Base-by-base conservation (phyloP, 2,113 vertebrate genomes). In the Hippocampus zosterae region DNA sequence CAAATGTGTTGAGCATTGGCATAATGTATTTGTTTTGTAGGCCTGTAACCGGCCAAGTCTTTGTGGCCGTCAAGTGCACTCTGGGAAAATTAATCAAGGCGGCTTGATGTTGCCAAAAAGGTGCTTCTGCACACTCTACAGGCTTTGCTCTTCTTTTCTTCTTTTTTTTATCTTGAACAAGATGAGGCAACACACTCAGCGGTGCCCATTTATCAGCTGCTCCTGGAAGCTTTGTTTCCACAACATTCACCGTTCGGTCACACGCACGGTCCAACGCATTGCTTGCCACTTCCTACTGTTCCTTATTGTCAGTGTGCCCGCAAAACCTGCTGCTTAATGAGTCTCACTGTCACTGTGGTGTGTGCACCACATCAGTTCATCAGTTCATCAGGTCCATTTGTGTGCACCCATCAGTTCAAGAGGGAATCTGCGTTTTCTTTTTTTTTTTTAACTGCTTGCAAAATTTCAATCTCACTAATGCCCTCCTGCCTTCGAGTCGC, bases 21-120 rank as follows among this genome's bases (percentile, higher is more conserved):
- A 8, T 55, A 76, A 69, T 80, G 64, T 74, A 59, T 78, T 76
- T 50, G 23, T 53, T 65, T 57, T 79, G 65, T 63, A 69, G 69
- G 60, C 33, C 2, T 69, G 57, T 56, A 65, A 12, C 66, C 67
- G 53, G 73, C 83, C 67, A 68, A 25, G 74, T 65, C 50, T 79
- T 71, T 50, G 79, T 65, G 27, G 75, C 70, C 69, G 78, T 72
- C 72, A 72, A 21, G 68, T 67, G 70, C 37, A 29, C 75, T 68
- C 42, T 29, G 59, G 61, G 74, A 74, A 86, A 86, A 88, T 88
- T 87, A 87, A 86, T 88, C 81, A 88, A 37, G 84, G 60, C 44
- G 27, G 79, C 81, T 87, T 88, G 85, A 90, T 87, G 82, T 84
- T 78, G 74, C 75, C 76, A 88, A 87, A 88, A 77, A 75, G 85